phyloP scores from a whole-genome alignment of 2,797 vertebrate genomes.

The Adrianichthys oophorus region DNA sequence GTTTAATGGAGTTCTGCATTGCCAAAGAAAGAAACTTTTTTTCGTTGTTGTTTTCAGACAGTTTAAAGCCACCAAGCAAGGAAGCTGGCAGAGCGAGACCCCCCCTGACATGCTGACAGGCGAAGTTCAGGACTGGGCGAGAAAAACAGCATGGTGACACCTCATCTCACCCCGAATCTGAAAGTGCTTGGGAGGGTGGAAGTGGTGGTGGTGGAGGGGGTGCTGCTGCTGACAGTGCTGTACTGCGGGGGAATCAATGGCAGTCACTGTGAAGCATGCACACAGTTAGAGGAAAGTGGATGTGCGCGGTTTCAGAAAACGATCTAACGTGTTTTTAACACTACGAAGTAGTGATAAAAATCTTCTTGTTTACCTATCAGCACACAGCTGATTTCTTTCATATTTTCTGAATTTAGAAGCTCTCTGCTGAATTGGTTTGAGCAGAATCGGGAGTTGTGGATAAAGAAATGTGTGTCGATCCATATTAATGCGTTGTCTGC shows the following conservation, averaged over 20 bases:
- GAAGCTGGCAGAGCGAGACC: conserved; percentile 24
- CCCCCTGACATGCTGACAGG: conserved; percentile 40
- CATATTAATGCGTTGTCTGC: conserved; percentile 3
- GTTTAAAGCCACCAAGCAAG: conserved; percentile 22
- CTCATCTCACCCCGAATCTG: conserved; percentile 8
- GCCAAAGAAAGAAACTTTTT: not conserved
- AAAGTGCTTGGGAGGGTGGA: not conserved
- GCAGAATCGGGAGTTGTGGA: conserved; percentile 23
- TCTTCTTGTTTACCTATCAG: conserved; percentile 45
- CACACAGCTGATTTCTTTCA: conserved; percentile 59
- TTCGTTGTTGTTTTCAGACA: conserved; percentile 5
- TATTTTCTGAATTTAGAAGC: conserved; percentile 44
- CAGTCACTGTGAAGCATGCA: conserved; percentile 25
- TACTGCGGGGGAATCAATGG: conserved; percentile 29
- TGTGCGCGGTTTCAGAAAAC: conserved; percentile 33
- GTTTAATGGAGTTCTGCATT: not conserved
- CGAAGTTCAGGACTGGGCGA: conserved; percentile 23
- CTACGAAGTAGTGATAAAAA: conserved; percentile 17
- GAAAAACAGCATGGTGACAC: conserved; percentile 21
- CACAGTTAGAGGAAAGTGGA: conserved; percentile 53
- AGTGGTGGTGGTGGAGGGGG: no score
- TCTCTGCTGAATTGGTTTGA: conserved; percentile 23
- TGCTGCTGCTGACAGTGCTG: conserved; percentile 32
- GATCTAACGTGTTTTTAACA: conserved; percentile 19
- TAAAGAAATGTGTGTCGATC: conserved; percentile 9